Evolutionary conservation across 2,888 invertebrate genomes (phyloP), one percentile per base, ranked within the genome.

Genomic region (Ptychoptera contaminata): DNA sequence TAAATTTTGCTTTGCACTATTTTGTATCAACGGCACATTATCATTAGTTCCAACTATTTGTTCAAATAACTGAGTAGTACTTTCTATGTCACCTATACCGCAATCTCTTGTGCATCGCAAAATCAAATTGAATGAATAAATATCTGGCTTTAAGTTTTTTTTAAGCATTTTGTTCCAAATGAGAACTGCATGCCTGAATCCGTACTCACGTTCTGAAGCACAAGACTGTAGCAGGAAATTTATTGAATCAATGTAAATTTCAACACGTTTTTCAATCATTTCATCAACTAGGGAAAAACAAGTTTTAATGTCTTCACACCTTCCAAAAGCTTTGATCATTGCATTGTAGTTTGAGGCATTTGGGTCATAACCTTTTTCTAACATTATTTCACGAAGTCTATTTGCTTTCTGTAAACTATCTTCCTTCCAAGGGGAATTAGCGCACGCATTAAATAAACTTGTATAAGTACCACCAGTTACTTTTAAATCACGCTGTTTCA

Each of bases 301-400:
- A 34, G 76, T 78, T 46, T 73, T 57, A 14, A 88, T 59, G 59
- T 88, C 82, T 0, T 84, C 83, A 63, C 84, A 83, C 47, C 82
- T 70, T 0, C 88, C 90, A 67, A 85, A 94, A 2, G 90, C 87
- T 69, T 90, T 92, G 31, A 93, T 85, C 81, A 93, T 84, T 3
- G 83, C 77, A 69, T 91, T 82, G 57, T 86, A 92, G 56, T 82
- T 86, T 8, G 77, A 76, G 1, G 75, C 61, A 58, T 87, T 88
- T 3, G 84, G 77, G 50, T 74, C 69, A 50, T 77, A 67, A 8
- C 74, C 72, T 54, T 79, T 82, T 53, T 81, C 77, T 40, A 72
- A 60, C 73, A 92, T 80, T 4, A 76, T 64, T 46, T 76, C 65
- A 44, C 79, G 68, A 42, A 94, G 66, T 48, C 74, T 64, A 16